phyloP scores from a whole-genome alignment of 2,888 invertebrate genomes.

The Papilio elwesi region DNA sequence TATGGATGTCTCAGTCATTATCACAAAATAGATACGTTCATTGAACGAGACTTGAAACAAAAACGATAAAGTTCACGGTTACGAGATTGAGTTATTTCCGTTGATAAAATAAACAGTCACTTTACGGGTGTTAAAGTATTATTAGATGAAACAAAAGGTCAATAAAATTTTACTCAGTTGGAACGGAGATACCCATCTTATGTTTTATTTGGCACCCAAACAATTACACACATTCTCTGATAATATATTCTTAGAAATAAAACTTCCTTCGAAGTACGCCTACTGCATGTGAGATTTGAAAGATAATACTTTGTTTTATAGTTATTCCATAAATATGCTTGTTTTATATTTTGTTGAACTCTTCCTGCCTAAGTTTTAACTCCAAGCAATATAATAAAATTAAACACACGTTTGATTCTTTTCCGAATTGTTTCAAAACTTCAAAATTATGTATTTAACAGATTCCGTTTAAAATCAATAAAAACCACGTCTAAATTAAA shows the following conservation, averaged over 20 bases:
- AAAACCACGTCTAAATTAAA: too few relatives aligned
- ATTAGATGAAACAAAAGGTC: constrained; percentile 24
- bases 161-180: constrained; percentile 11
- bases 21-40: neutral
- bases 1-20: neutral
- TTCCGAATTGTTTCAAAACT: too few relatives aligned
- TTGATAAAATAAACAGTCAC: constrained; percentile 6
- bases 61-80: constrained; percentile 21
- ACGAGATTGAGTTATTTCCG: constrained; percentile 29
- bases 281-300: neutral
- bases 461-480: too few relatives aligned
- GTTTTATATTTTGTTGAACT: too few relatives aligned
- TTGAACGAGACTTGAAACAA: neutral
- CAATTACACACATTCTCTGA: neutral
- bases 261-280: neutral
- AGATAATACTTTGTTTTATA: too few relatives aligned
- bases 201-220: constrained; percentile 14
- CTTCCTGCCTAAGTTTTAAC: too few relatives aligned
- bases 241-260: constrained; percentile 3
- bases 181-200: constrained; percentile 6
- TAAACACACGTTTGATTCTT: too few relatives aligned
- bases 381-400: too few relatives aligned
- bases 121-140: constrained; percentile 16
- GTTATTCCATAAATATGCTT: too few relatives aligned
- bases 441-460: too few relatives aligned